These are phyloP conservation scores for Tanypteryx hageni DNA, from an alignment of 2,888 invertebrate genomes.

Conservation along the genomic window DNA sequence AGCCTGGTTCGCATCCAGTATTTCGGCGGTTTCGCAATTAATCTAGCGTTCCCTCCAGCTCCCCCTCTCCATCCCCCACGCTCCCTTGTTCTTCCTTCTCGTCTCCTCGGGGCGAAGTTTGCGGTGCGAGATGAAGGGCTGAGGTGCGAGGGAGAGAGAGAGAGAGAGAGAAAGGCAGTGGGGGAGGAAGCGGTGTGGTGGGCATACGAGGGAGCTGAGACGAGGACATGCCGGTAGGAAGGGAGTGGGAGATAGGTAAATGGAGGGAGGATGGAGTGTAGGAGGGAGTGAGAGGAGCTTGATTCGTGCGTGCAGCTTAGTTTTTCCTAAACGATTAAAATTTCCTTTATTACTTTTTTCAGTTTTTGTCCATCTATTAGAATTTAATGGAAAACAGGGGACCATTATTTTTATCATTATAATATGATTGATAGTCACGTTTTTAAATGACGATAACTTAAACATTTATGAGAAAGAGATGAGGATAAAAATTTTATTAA, in stretches of 20 bases:
- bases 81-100: no score
- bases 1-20: neutral
- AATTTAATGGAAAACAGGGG: no score
- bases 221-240: neutral
- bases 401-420: no score
- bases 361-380: no score
- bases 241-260: neutral
- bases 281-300: neutral
- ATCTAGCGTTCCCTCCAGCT: neutral
- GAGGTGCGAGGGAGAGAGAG: neutral
- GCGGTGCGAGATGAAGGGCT: neutral
- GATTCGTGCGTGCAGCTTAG: no score
- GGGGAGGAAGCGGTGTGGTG: neutral
- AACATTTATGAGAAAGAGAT: no score
- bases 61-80: no score
- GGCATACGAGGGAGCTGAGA: neutral
- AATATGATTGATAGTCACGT: no score
- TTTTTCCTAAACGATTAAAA: no score
- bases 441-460: no score
- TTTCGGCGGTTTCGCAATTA: constrained; percentile 29
- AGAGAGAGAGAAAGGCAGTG: neutral
- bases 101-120: neutral
- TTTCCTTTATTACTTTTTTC: no score
- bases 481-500: no score
- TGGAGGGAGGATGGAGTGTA: neutral